A percentile compares a stretch with the other conserved stretches of the same genome.
These are phyloP conservation scores for Cygnus olor DNA, from an alignment of 2,797 vertebrate species.

Conservation along the genomic window DNA sequence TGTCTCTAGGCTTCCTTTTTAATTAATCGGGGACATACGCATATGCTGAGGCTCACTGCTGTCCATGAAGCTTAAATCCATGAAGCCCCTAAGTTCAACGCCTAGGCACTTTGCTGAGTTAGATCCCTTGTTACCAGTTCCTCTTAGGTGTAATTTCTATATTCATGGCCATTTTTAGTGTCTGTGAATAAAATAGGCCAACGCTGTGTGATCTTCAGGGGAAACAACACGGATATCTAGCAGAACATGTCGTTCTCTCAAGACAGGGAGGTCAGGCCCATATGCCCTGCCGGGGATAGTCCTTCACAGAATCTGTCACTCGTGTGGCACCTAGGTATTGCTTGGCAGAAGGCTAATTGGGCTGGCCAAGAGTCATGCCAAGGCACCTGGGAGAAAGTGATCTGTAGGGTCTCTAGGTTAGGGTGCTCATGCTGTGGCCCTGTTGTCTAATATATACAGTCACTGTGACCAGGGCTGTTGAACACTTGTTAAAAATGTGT, in stretches of 20 bases:
- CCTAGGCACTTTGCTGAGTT: background rate
- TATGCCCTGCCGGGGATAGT: rapidly evolving
- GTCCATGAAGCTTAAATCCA: background rate
- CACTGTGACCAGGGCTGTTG: background rate
- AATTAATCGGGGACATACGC: background rate
- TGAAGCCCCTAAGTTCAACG: background rate
- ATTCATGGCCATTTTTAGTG: background rate
- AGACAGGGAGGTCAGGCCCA: background rate
- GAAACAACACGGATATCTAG: rapidly evolving
- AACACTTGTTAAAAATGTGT: rapidly evolving
- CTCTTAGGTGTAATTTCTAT: background rate
- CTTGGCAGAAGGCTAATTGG: rapidly evolving
- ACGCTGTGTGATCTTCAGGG: background rate
- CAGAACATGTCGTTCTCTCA: background rate
- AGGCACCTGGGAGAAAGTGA: background rate
- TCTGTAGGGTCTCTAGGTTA: background rate
- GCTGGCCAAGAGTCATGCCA: background rate
- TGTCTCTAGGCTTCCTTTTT: background rate
- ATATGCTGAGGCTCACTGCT: background rate
- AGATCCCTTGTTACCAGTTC: background rate
- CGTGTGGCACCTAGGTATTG: rapidly evolving
- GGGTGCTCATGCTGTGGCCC: rapidly evolving
- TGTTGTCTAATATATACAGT: background rate
- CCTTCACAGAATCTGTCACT: rapidly evolving
- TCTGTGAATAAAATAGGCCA: background rate